Evolutionary conservation across 2,888 invertebrate species (phyloP), one percentile per base, ranked within the genome.

Genomic region (Heliothis peltigera): DNA sequence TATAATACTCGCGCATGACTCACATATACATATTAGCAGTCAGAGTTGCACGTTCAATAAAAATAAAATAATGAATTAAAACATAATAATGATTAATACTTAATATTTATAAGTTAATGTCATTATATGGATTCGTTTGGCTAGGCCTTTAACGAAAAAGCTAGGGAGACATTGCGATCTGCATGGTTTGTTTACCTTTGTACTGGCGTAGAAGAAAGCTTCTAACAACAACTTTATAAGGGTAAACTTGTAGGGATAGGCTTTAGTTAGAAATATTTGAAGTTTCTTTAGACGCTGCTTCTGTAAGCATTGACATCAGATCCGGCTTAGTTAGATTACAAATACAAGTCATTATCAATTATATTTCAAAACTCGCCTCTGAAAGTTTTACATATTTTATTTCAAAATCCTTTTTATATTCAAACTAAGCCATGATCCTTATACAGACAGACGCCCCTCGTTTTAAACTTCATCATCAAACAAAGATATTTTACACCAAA

Each of bases 51-150:
- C 6, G 57, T 75, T 68, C 74, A 67, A 75, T 75, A 77, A 76
- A 77, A 76, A 71, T 77, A 78, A 76, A 60, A 65, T 63, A 70
- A 69, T 64, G 64, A 80, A 64, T 72, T 68, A 70, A 66, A 70
- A 76, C 73, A 70, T 73, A 74, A 73, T 63, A 69, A 65, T 66
- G 60, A 67, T 69, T 72, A 75, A 72, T 79, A 69, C 72, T 75
- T 66, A 76, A 67, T 68, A 63, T 61, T 32, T 79, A 74, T 49
- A 74, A 72, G 46, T 53, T 73, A 76, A 79, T 76, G 68, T 79
- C 64, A 64, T 68, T 72, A 70, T 53, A 78, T 70, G 67, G 70
- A 73, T 73, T 67, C 55, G 65, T 66, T 59, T 71, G 70, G 79
- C 73, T 76, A 55, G 46, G 69, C 71, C 66, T 18, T 21, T 44